These are phyloP conservation scores for Anarrhichthys ocellatus DNA, from an alignment of 2,113 vertebrate genomes.

Conservation along the genomic window DNA sequence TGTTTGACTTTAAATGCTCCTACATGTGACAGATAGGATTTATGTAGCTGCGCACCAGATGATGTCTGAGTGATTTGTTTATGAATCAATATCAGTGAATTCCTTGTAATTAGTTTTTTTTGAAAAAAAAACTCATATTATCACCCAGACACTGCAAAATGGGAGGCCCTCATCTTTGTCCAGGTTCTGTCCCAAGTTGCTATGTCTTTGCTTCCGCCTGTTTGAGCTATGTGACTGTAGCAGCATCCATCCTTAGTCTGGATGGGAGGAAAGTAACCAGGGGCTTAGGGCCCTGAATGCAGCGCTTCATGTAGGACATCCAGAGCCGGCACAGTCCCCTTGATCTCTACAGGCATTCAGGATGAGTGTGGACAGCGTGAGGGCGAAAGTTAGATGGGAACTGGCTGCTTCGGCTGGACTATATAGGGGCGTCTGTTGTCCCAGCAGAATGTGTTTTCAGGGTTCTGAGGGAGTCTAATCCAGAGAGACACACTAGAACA, in stretches of 20 bases:
- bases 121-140: not conserved
- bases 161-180: not conserved
- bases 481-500: constrained; percentile 79
- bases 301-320: constrained; percentile 53
- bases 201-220: constrained; percentile 3
- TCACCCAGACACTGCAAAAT: not conserved
- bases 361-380: constrained; percentile 73
- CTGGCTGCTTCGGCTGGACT: constrained; percentile 43
- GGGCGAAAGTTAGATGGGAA: constrained; percentile 76
- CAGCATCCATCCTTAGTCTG: constrained; percentile 48
- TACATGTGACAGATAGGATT: constrained; percentile 29
- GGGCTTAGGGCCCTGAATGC: constrained; percentile 69
- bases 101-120: not conserved
- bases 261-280: constrained; percentile 23
- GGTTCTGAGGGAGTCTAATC: constrained; percentile 79
- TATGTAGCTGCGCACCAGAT: constrained; percentile 11
- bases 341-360: constrained; percentile 73
- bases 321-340: constrained; percentile 58
- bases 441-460: constrained; percentile 80
- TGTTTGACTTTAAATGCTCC: constrained; percentile 35
- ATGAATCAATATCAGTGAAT: not conserved
- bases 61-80: not conserved
- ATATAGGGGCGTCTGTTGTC: constrained; percentile 69
- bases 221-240: constrained; percentile 51
- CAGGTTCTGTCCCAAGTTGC: not conserved